Base-by-base conservation (phyloP, 2,797 vertebrate genomes). In the Argentina silus region DNA sequence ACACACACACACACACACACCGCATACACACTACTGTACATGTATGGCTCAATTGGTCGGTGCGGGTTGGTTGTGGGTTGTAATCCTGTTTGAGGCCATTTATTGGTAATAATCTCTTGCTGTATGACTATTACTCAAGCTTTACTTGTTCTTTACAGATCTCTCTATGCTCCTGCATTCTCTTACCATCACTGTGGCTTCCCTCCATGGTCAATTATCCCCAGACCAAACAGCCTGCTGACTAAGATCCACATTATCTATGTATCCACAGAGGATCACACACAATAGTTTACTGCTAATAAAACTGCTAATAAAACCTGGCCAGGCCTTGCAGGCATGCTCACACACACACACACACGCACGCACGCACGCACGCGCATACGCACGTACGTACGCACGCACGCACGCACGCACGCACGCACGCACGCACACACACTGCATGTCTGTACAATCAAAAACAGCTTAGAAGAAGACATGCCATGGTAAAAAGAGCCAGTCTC, bases 281-380 rank as follows among this genome's bases (percentile, higher is more conserved):
- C 84, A 89, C 88, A 87, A 81, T 81, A 82, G 80, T 81, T 85
- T 85, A 81, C 83, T 89, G 86, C 88, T 88, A 81, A 90, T 90
- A 88, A 89, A 89, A 81, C 83, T 89, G 86, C 88, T 88, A 81
- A 90, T 90, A 88, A 89, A 89, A 87, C 61, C 78, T 77, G 80
- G 63, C 63, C 79, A 59, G 59, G 21, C 66, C 8, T 69, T 70
- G 66, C 73, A 69, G 53, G 63, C 11, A 75, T 75, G 67, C 74
- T 67, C 50, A 60, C 50, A 75, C 48, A 71, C 61, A 68, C 67
- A 63, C 66, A 36, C 75, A 73, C 51, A 74, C 51, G 79, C 86
- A 81, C 76, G 83, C 67, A 55, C 84, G 75, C 56, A 64, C 72
- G 8, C n/a, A 43, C 67, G 10, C 48, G 42, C 23, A 56, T 7